These are phyloP conservation scores for Chymomyza amoena DNA, from an alignment of 2,888 invertebrate genomes.

Conservation along the genomic window DNA sequence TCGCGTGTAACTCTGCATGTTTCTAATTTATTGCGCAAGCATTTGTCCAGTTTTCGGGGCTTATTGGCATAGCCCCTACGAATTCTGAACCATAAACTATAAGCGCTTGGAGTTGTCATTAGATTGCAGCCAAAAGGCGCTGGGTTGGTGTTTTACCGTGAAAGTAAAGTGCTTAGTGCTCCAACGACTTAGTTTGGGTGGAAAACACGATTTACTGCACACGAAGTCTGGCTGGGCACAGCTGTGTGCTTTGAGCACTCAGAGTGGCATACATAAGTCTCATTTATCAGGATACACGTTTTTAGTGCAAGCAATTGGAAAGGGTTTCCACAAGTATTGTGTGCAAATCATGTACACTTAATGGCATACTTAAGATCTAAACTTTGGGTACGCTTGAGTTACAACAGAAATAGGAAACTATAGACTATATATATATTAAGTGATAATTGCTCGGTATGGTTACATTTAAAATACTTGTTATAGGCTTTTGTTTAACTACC, in stretches of 20 bases:
- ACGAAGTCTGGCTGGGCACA: neutral
- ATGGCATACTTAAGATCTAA: neutral
- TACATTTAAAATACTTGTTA: neutral
- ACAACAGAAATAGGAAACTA: neutral
- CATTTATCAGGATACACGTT: constrained; percentile 26
- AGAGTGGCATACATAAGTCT: constrained; percentile 5
- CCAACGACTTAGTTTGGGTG: neutral
- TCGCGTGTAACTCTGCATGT: constrained; percentile 11
- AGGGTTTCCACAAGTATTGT: constrained; percentile 10
- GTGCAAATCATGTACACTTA: constrained; percentile 11
- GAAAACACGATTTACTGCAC: constrained; percentile 16
- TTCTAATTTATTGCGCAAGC: constrained; percentile 20
- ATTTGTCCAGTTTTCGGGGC: neutral
- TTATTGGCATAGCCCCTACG: neutral
- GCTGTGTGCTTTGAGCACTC: neutral
- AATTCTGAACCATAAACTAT: neutral
- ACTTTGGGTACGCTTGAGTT: neutral
- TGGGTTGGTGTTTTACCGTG: neutral
- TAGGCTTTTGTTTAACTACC: neutral
- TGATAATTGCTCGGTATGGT: neutral
- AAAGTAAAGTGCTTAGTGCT: neutral
- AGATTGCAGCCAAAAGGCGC: neutral
- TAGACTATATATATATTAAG: neutral
- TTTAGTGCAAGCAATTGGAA: constrained; percentile 12
- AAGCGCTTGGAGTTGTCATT: neutral